Evolutionary conservation across 2,888 invertebrate species (phyloP).

Genomic region (Agrochola circellaris): DNA sequence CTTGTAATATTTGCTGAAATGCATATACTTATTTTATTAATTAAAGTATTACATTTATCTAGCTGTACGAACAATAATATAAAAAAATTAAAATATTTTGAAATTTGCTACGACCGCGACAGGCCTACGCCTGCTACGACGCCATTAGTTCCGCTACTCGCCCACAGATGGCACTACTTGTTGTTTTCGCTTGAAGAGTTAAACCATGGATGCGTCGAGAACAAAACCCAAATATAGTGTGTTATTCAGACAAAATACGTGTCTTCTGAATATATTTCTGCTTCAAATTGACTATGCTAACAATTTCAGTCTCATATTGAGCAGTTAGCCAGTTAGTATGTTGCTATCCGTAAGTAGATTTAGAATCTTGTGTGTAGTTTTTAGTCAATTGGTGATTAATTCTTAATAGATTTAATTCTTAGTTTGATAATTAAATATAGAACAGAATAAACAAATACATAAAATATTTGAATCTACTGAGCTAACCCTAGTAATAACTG

Average conservation of each 20-base stretch:
- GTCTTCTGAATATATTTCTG: neutral
- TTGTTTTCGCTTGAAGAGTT: neutral
- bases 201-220: constrained; percentile 24
- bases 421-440: neutral
- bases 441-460: neutral
- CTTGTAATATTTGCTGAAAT: neutral
- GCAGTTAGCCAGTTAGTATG: neutral
- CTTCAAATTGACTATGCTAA: neutral
- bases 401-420: neutral
- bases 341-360: neutral
- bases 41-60: neutral
- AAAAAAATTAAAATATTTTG: neutral
- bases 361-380: neutral
- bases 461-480: neutral
- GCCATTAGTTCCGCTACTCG: constrained; percentile 75
- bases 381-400: neutral
- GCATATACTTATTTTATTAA: neutral
- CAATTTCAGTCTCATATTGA: neutral
- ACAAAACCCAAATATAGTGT: constrained; percentile 22
- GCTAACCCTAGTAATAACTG: too few species aligned
- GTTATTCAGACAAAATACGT: constrained; percentile 2
- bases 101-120: constrained; percentile 5
- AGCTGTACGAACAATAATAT: neutral
- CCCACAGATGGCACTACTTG: constrained; percentile 80
- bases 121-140: constrained; percentile 17